These are phyloP conservation scores for Musca domestica DNA, from an alignment of 1,140 invertebrate species.

Conservation along the genomic window DNA sequence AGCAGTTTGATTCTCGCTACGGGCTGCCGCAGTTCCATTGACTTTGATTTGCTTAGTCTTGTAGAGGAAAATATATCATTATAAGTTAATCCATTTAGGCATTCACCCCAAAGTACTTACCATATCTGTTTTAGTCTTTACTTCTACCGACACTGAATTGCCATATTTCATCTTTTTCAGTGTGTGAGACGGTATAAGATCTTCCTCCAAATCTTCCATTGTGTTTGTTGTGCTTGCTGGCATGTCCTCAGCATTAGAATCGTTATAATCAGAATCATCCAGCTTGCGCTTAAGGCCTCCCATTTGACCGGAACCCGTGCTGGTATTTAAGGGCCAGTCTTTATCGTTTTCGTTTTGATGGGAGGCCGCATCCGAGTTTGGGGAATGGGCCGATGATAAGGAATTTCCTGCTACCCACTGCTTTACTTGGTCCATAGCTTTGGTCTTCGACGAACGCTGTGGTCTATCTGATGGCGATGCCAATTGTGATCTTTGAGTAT, in stretches of 20 bases:
- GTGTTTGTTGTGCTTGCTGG: slow-evolving; percentile 22
- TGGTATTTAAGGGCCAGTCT: slow-evolving; percentile 35
- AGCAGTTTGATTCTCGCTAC: background rate
- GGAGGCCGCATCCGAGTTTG: slow-evolving; percentile 27
- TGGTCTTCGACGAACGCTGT: slow-evolving; percentile 74
- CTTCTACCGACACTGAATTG: slow-evolving; percentile 44
- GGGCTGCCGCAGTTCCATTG: slow-evolving; percentile 25
- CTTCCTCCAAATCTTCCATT: slow-evolving; percentile 47
- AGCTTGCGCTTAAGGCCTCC: slow-evolving; percentile 44
- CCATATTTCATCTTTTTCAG: slow-evolving; percentile 52
- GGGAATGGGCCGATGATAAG: slow-evolving; percentile 39
- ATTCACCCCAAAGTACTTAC: background rate
- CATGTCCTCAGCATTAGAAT: slow-evolving; percentile 53
- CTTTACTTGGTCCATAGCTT: slow-evolving; percentile 80
- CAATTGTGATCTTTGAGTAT: slow-evolving; percentile 6
- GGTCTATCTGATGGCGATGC: slow-evolving; percentile 58
- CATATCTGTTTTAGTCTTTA: slow-evolving; percentile 37
- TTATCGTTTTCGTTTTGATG: slow-evolving; percentile 32
- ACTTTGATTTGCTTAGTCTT: slow-evolving; percentile 30
- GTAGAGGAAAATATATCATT: background rate
- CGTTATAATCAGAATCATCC: slow-evolving; percentile 44
- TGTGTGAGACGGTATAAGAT: slow-evolving; percentile 46
- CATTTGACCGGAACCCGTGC: background rate
- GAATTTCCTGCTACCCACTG: slow-evolving; percentile 61
- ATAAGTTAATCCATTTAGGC: background rate